Evolutionary conservation across 2,113 vertebrate species (phyloP).

Genomic region (Ciconia stormi): DNA sequence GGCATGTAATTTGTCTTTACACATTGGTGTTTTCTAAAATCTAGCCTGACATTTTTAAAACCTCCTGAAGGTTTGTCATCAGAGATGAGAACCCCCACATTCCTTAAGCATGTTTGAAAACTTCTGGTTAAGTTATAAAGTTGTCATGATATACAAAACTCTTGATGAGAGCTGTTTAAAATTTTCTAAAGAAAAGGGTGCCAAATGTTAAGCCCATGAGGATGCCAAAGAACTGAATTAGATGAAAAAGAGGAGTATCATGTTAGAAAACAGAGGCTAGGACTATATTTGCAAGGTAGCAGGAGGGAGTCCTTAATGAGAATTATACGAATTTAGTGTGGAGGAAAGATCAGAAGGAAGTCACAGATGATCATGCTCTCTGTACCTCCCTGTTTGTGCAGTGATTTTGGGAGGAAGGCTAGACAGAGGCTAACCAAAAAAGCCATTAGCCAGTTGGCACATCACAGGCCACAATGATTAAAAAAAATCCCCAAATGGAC

Average conservation of each 20-base stretch:
- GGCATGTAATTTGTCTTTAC: not conserved
- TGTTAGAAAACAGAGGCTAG: not conserved
- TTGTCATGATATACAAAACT: not conserved
- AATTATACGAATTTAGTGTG: not conserved
- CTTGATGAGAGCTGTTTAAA: not conserved
- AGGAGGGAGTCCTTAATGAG: not conserved
- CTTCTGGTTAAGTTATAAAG: not conserved
- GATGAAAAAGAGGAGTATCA: not conserved
- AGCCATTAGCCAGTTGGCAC: not conserved
- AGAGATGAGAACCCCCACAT: fast-evolving
- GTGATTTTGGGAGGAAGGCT: not conserved
- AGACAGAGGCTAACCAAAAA: not conserved
- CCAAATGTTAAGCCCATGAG: not conserved
- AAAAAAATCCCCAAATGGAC: not conserved
- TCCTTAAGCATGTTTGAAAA: not conserved
- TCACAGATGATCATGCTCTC: not conserved
- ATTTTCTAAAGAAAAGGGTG: not conserved
- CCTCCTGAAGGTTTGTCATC: not conserved
- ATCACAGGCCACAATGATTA: fast-evolving
- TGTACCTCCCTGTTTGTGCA: not conserved
- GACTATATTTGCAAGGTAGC: not conserved
- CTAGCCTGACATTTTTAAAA: not conserved
- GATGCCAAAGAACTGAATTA: not conserved
- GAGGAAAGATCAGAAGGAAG: not conserved
- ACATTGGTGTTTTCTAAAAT: not conserved